A percentile compares a stretch with the other conserved stretches of the same genome.
Evolutionary conservation across 1,140 invertebrate species (phyloP).

Genomic region (Aphidius gifuensis): DNA sequence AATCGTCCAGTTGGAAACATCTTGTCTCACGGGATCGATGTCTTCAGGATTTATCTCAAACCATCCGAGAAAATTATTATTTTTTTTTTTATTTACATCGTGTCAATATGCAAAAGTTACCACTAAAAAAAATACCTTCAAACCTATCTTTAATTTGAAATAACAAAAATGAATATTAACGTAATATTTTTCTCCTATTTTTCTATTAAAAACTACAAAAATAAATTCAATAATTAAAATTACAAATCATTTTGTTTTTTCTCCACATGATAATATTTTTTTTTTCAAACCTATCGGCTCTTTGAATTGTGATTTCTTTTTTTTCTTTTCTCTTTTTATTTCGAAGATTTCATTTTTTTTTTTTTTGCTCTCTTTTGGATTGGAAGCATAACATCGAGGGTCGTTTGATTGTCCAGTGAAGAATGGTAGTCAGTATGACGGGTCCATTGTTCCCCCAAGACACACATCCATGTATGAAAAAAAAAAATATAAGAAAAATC

Average conservation of each 20-base stretch:
- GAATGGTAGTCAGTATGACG: slow-evolving; percentile 14
- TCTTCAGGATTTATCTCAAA: slow-evolving; percentile 8
- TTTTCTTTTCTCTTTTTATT: background rate
- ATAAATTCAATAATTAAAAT: no score
- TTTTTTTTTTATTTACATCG: background rate
- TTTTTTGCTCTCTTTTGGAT: background rate
- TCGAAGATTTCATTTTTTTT: slow-evolving; percentile 4
- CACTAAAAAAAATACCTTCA: no score
- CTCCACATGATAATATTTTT: no score
- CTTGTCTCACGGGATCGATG: slow-evolving; percentile 20
- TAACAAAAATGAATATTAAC: no score
- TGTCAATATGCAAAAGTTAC: no score
- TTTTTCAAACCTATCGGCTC: no score
- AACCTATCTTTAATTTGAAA: no score
- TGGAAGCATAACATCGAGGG: background rate
- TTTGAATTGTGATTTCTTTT: no score
- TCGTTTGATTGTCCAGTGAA: slow-evolving; percentile 8
- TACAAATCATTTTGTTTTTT: background rate
- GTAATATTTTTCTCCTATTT: no score
- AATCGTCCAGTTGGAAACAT: slow-evolving; percentile 13
- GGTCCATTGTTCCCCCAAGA: slow-evolving; percentile 8
- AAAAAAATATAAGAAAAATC: no score
- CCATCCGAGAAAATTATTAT: slow-evolving; percentile 13
- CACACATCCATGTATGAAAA: background rate
- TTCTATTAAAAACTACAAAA: no score